Evolutionary conservation across 2,113 vertebrate species (phyloP), one percentile per base, ranked within the genome.

Genomic region (Syngnathus floridae): DNA sequence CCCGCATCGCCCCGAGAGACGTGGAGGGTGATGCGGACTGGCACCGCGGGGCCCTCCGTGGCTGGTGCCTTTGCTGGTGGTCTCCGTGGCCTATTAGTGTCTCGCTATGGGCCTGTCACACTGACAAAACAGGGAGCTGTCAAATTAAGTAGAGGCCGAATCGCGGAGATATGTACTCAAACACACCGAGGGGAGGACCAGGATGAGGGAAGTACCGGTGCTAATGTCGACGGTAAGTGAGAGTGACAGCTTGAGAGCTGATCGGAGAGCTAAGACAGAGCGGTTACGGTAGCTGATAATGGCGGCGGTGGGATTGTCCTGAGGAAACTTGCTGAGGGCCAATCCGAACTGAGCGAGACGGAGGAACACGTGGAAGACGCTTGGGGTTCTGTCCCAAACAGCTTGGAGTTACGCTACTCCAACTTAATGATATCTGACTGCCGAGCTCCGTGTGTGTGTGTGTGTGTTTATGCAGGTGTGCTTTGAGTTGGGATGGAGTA

Each of bases 171-270:
- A 90, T 88, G 82, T 88, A 87, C 87, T 88, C 81, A 87, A 84
- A 87, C 77, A 72, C 77, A 87, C 75, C 73, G 35, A 82, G 81
- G 79, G 79, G 79, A 78, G 82, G 57, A 82, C 75, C 81, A 79
- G 81, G 84, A 86, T 88, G 77, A 87, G 89, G 92, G 92, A 90
- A 91, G 87, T 88, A 92, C 87, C 80, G 67, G 88, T 81, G 91
- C 91, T 96, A 96, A 96, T 96, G 94, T 94, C 93, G 94, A 96
- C 86, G 86, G 90, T 95, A 94, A 96, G 88, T 92, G 90, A 89
- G 92, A 93, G 90, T 95, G 95, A 96, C 95, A 95, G 93, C 88
- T 91, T 83, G 85, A 89, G 92, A 93, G 92, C 77, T 64, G 82
- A 84, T 83, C 74, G 79, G 81, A 77, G 74, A 74, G 69, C 71